Percentiles rank a stretch among this genome's conserved stretches.
These are phyloP conservation scores for Octodon degus DNA, from an alignment of 2,113 vertebrate species.

Conservation along the genomic window DNA sequence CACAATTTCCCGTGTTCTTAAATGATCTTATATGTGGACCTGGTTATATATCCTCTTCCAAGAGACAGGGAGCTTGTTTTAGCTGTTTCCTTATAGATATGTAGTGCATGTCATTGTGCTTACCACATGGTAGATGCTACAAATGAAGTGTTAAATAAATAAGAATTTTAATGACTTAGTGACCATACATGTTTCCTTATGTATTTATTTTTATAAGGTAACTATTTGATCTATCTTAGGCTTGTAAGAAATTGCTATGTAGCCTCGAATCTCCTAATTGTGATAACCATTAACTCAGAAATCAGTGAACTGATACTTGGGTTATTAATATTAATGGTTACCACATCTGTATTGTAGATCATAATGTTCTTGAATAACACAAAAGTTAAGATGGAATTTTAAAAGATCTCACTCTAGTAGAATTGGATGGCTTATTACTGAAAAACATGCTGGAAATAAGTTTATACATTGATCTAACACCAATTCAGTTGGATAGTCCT, in stretches of 20 bases:
- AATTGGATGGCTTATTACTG: not conserved
- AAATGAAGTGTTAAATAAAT: not conserved
- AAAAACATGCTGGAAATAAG: slow-evolving; percentile 7
- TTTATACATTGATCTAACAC: not conserved
- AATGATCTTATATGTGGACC: not conserved
- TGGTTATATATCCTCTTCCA: not conserved
- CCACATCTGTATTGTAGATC: not conserved
- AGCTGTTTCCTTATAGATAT: not conserved
- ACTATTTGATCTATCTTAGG: not conserved
- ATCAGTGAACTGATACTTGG: not conserved
- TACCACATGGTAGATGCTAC: not conserved
- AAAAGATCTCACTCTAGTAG: not conserved
- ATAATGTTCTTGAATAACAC: not conserved
- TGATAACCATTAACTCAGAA: not conserved
- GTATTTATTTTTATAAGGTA: not conserved
- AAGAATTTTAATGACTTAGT: not conserved
- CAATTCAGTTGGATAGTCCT: not conserved
- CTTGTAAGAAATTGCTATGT: not conserved
- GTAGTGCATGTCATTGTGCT: not conserved
- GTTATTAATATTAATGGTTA: slow-evolving; percentile 35
- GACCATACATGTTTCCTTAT: not conserved
- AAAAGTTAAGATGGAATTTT: slow-evolving; percentile 15
- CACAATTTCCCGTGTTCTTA: not conserved
- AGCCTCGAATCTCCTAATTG: not conserved
- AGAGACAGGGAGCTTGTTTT: not conserved